phyloP scores from a whole-genome alignment of 2,113 vertebrate species.

The Nestor notabilis region DNA sequence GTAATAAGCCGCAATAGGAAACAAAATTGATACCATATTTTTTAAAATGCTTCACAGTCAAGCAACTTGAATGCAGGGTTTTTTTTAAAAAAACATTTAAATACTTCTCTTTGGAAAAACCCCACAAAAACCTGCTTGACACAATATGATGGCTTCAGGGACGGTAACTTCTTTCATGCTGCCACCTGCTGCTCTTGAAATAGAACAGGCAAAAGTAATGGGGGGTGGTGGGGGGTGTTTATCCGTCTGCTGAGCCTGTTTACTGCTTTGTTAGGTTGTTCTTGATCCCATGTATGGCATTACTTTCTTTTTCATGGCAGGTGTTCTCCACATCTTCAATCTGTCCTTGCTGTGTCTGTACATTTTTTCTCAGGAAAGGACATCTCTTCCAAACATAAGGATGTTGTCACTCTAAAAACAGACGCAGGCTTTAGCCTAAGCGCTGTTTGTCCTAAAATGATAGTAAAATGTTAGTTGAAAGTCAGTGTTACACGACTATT shows the following conservation, averaged over 20 bases:
- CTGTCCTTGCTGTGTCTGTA: not conserved
- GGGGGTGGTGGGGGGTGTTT: not conserved
- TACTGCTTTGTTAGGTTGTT: not conserved
- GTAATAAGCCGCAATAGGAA: not conserved
- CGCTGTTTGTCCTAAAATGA: not conserved
- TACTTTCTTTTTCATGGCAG: not conserved
- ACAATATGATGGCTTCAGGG: not conserved
- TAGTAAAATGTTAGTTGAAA: not conserved
- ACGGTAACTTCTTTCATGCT: not conserved
- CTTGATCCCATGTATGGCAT: not conserved
- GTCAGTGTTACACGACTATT: not conserved
- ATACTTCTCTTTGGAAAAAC: not conserved
- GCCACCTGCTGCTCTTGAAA: slow-evolving; percentile 33
- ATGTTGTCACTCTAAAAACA: not conserved
- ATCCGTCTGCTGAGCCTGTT: not conserved
- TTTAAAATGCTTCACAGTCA: not conserved
- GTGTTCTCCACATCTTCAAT: not conserved
- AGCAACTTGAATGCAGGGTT: not conserved
- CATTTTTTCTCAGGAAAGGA: not conserved
- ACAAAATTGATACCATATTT: not conserved
- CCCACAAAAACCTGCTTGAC: not conserved
- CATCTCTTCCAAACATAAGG: not conserved
- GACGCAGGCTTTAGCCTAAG: not conserved
- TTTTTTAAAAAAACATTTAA: not conserved
- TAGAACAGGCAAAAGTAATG: not conserved